These are phyloP conservation scores for Tyrannus savana DNA, from an alignment of 2,113 vertebrate genomes.

Conservation along the genomic window DNA sequence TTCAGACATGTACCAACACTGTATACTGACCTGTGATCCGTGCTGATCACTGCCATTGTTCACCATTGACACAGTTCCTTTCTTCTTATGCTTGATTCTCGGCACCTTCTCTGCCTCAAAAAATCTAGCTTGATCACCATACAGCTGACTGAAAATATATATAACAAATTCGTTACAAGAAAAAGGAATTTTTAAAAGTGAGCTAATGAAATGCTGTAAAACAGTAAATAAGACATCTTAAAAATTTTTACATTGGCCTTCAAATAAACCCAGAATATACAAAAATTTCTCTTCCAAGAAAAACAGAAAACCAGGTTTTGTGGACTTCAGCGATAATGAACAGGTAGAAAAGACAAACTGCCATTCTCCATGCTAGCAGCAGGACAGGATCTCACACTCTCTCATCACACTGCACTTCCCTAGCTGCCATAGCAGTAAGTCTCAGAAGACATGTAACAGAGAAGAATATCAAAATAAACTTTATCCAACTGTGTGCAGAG, in stretches of 20 bases:
- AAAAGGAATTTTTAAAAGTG: neutral
- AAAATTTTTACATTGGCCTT: neutral
- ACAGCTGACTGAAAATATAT: constrained; percentile 85
- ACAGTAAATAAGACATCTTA: neutral
- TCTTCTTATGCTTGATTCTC: constrained; percentile 96
- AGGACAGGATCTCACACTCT: neutral
- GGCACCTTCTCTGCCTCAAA: constrained; percentile 93
- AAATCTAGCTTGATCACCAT: constrained; percentile 95
- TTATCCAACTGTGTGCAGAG: neutral
- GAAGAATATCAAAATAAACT: neutral
- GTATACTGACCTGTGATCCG: constrained; percentile 89
- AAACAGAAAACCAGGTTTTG: neutral
- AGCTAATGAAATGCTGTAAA: neutral
- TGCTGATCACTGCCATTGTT: constrained; percentile 94
- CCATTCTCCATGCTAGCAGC: neutral
- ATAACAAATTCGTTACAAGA: neutral
- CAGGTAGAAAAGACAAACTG: neutral
- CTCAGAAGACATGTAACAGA: neutral
- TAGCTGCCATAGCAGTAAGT: neutral
- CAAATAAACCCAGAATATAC: neutral
- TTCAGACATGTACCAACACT: neutral
- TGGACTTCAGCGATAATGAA: neutral
- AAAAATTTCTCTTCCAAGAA: neutral
- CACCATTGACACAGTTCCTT: constrained; percentile 96
- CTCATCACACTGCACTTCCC: neutral